phyloP scores from a whole-genome alignment of 2,888 invertebrate species.

The Drosophila lacicola region DNA sequence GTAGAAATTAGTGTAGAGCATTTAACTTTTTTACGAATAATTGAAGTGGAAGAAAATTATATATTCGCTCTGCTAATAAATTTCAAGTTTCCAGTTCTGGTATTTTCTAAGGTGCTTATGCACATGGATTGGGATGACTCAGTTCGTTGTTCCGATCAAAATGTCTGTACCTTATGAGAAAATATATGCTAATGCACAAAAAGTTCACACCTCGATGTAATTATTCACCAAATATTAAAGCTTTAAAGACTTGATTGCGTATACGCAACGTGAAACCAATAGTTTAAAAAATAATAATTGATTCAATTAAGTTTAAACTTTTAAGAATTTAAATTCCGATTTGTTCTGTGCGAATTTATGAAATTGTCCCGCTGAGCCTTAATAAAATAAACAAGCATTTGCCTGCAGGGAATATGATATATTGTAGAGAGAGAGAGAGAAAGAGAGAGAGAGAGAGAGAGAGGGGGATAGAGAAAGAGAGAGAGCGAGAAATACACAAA shows the following conservation, averaged over 20 bases:
- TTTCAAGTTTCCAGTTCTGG: too few relatives aligned
- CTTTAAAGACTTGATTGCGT: slow-evolving; percentile 11
- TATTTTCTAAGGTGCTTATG: too few relatives aligned
- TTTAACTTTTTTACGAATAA: too few relatives aligned
- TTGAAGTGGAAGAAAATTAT: too few relatives aligned
- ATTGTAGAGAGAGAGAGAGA: background rate
- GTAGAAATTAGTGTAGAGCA: too few relatives aligned
- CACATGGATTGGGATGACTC: too few relatives aligned
- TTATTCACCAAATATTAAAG: background rate
- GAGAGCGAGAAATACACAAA: background rate
- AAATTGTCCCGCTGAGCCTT: slow-evolving; percentile 18
- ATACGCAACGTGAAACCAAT: slow-evolving; percentile 22
- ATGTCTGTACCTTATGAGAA: too few relatives aligned
- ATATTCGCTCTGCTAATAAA: too few relatives aligned
- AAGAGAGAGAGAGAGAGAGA: background rate
- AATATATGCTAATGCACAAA: too few relatives aligned
- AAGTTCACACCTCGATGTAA: background rate
- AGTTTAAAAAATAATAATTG: slow-evolving; percentile 16
- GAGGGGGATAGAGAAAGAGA: background rate
- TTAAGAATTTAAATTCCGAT: slow-evolving; percentile 3
- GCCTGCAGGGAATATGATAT: slow-evolving; percentile 3
- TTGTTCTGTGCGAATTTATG: background rate
- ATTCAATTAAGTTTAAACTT: slow-evolving; percentile 13
- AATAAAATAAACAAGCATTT: slow-evolving; percentile 19
- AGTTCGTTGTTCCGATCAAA: too few relatives aligned